Conservation (phyloP, 2,113 vertebrate species). For the Austrofundulus limnaeus region DNA sequence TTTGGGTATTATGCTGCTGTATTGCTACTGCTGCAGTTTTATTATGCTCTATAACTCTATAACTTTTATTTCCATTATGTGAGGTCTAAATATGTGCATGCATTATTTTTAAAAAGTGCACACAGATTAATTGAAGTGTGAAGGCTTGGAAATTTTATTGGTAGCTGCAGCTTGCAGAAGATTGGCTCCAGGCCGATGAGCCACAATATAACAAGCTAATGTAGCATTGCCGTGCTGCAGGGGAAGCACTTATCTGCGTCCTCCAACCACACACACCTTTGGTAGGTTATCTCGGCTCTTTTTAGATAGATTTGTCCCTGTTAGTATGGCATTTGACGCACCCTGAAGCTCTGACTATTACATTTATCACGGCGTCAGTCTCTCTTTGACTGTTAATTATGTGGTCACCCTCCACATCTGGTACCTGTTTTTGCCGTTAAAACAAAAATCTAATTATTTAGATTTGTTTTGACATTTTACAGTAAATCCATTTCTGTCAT, state of each 20-base stretch:
- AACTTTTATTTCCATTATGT: not conserved
- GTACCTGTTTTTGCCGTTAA: not conserved
- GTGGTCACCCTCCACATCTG: not conserved
- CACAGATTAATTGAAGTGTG: not conserved
- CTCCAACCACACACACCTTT: not conserved
- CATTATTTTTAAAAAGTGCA: not conserved
- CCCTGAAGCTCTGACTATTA: not conserved
- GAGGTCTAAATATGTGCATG: not conserved
- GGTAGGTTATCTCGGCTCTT: not conserved
- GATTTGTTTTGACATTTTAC: not conserved
- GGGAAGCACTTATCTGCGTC: not conserved
- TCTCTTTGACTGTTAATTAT: not conserved
- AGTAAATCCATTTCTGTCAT: not conserved
- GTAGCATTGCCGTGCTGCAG: not conserved
- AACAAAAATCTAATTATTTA: too few species aligned
- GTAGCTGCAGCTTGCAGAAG: not conserved
- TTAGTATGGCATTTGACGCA: not conserved
- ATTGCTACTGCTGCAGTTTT: not conserved
- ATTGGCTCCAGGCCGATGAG: not conserved
- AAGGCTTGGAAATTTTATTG: not conserved
- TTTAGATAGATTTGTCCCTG: constrained; percentile 1
- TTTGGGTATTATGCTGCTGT: not conserved
- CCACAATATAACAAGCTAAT: not conserved
- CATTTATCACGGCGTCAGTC: not conserved
- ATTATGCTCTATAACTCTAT: not conserved